Evolutionary conservation across 2,888 invertebrate genomes (phyloP).

Genomic region (Drosophila mettleri): DNA sequence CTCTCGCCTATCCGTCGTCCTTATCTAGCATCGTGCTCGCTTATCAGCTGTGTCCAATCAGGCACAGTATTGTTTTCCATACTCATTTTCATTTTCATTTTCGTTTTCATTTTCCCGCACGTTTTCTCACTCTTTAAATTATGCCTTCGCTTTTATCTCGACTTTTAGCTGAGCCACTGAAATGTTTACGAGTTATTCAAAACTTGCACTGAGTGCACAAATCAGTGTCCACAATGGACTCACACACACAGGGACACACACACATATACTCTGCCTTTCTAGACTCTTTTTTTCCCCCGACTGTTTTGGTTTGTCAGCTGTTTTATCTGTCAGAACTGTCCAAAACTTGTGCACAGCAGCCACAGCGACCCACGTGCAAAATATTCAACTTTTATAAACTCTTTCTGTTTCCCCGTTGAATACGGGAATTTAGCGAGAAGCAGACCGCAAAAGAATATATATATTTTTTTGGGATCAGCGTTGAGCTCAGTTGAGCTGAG

Average conservation of each 20-base stretch:
- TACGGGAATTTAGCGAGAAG: no score
- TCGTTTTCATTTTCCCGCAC: conserved; percentile 41
- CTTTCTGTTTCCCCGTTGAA: no score
- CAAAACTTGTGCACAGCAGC: conserved; percentile 27
- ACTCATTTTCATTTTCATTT: conserved; percentile 43
- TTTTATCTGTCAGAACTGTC: conserved; percentile 43
- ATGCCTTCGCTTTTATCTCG: conserved; percentile 33
- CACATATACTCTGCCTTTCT: conserved; percentile 1
- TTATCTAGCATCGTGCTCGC: conserved; percentile 54
- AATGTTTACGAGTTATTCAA: conserved; percentile 45
- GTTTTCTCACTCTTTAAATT: conserved; percentile 35
- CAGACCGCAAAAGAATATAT: neutral
- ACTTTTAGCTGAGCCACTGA: conserved; percentile 39
- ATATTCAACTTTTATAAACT: conserved; percentile 31
- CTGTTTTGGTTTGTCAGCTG: conserved; percentile 33
- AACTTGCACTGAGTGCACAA: conserved; percentile 42
- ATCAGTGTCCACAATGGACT: conserved; percentile 37
- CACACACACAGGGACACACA: conserved; percentile 10
- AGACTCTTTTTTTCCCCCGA: neutral
- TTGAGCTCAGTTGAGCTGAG: neutral
- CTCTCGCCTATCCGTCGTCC: conserved; percentile 37
- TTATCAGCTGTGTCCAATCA: conserved; percentile 66
- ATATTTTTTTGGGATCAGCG: no score
- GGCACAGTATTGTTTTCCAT: conserved; percentile 63
- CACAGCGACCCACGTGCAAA: neutral